Percentiles rank a stretch among this genome's conserved stretches.
These are phyloP conservation scores for Drosophila arizonae DNA, from an alignment of 1,140 invertebrate genomes.

Conservation along the genomic window DNA sequence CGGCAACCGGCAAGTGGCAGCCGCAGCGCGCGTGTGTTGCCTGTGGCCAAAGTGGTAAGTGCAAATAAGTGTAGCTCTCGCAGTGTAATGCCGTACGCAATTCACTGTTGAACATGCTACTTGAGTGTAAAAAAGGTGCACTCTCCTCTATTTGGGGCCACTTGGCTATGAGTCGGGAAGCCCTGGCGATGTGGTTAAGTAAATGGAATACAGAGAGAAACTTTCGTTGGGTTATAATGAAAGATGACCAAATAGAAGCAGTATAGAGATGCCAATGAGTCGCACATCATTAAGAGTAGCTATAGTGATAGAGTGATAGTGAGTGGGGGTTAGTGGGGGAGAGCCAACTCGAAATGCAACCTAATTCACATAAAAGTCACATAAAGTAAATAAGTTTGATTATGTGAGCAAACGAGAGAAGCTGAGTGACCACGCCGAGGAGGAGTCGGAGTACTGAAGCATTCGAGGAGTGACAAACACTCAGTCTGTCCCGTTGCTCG, in stretches of 20 bases:
- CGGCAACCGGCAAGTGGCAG: conserved; percentile 4
- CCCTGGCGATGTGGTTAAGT: too few relatives aligned
- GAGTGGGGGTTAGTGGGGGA: background rate
- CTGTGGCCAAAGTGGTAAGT: conserved; percentile 7
- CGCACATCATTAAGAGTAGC: conserved; percentile 12
- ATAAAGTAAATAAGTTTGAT: conserved; percentile 76
- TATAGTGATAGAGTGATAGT: background rate
- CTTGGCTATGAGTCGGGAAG: too few relatives aligned
- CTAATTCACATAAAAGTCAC: conserved; percentile 76
- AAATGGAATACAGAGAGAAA: too few relatives aligned
- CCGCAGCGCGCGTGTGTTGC: background rate
- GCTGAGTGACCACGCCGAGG: background rate
- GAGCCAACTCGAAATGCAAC: conserved; percentile 28
- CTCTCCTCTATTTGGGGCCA: background rate
- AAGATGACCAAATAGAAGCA: too few relatives aligned
- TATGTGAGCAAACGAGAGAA: conserved; percentile 34
- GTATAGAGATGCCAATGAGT: too few relatives aligned
- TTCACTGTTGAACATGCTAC: background rate
- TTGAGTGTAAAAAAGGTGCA: background rate
- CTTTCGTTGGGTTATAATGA: too few relatives aligned
- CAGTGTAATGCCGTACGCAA: background rate
- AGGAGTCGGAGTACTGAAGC: too few relatives aligned
- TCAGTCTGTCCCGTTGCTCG: background rate
- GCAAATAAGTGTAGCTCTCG: conserved; percentile 5
- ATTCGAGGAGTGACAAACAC: too few relatives aligned